Evolutionary conservation across 2,888 invertebrate species (phyloP).

Genomic region (Xiphydria camelus): DNA sequence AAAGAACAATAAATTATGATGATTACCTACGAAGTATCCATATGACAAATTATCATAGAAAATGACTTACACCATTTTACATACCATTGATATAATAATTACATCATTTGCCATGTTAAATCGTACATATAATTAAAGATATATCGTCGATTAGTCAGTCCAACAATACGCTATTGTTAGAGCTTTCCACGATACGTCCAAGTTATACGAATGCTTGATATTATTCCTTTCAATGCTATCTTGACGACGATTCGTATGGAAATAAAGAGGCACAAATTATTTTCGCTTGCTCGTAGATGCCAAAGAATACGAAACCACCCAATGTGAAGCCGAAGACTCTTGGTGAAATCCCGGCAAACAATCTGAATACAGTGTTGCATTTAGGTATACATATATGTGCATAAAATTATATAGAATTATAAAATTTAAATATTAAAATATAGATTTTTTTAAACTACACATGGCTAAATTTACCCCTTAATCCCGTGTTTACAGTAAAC

Average conservation of each 20-base stretch:
- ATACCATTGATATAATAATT: no score
- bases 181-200: no score
- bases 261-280: conserved; percentile 34
- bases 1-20: no score
- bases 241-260: conserved; percentile 12
- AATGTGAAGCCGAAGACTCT: conserved; percentile 85
- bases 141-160: no score
- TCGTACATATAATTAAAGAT: no score
- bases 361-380: conserved; percentile 60
- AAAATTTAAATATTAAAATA: conserved; percentile 8
- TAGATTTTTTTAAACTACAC: not conserved
- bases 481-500: conserved; percentile 73
- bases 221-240: not conserved
- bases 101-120: no score
- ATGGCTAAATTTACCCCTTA: conserved; percentile 62
- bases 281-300: conserved; percentile 80
- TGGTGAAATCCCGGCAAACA: conserved; percentile 88
- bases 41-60: no score
- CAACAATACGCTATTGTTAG: no score
- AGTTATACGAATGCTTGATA: no score
- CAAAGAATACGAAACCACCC: conserved; percentile 95
- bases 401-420: conserved; percentile 8
- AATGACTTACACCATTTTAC: no score
- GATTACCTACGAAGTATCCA: no score
- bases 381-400: conserved; percentile 1